Evolutionary conservation across 2,113 vertebrate species (phyloP), one percentile per base, ranked within the genome.

Genomic region (Callaeas wilsoni): DNA sequence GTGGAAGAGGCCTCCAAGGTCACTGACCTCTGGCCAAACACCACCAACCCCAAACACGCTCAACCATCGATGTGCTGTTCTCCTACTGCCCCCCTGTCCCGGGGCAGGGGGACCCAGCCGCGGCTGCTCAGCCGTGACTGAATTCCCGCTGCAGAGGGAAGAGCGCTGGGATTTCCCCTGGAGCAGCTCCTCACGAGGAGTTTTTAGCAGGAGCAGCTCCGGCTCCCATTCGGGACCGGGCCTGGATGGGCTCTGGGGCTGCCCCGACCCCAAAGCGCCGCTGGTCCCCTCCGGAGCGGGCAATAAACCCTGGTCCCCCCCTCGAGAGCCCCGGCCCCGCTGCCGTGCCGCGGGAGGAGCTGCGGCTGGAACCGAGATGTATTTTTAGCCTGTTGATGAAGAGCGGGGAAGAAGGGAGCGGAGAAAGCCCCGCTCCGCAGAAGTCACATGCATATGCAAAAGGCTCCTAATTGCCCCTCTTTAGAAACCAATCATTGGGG

Each of bases 381-480:
- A 27, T 84, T 97, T 97, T 97, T 94, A 97, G 92, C 78, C 53
- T 17, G 67, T 65, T 50, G 83, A 63, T 91, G 67, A 92, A 78
- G 94, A 81, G 70, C 7, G 2, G 75, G 41, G 67, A 60, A 94
- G 93, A 44, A 79, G 86, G 81, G 67, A 97, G 95, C 62, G 16
- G 92, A 94, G 93, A 71, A 90, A 94, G 90, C 92, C 94, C 97
- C 63, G 19, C 71, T 96, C 90, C 81, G 42, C 97, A 96, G 76
- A 93, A 92, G 91, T 87, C 19, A 75, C 96, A 97, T 98, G 97
- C 97, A 98, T 98, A 98, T 98, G 97, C 96, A 98, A 97, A 96
- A 96, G 84, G 55, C 86, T 94, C 90, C 97, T 98, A 98, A 98
- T 98, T 98, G 97, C 97, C 97, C 90, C 96, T 98, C 97, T 98